These are phyloP conservation scores for Dermochelys coriacea DNA, from an alignment of 2,797 vertebrate species.

Conservation along the genomic window DNA sequence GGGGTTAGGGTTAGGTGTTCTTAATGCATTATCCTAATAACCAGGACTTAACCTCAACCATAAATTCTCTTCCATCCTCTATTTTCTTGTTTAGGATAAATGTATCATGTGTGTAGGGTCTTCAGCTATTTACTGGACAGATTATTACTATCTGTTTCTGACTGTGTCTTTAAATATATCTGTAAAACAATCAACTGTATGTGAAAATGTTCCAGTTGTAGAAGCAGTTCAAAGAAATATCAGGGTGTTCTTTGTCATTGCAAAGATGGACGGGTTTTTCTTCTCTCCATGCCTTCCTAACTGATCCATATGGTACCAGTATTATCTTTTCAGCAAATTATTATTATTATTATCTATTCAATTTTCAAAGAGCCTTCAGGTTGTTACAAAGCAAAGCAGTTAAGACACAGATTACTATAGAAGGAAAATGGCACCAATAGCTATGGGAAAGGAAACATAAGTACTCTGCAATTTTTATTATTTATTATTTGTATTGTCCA, in stretches of 20 bases:
- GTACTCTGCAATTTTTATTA: background rate
- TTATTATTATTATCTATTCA: too few species aligned
- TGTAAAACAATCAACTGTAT: background rate
- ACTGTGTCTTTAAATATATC: accelerated
- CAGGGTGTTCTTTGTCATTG: background rate
- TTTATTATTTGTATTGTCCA: background rate
- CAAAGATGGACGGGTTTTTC: background rate
- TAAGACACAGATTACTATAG: background rate
- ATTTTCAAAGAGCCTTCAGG: conserved; percentile 8
- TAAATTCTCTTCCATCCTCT: background rate
- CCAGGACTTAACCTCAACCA: background rate
- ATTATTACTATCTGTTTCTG: background rate
- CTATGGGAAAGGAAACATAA: background rate
- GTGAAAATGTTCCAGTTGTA: background rate
- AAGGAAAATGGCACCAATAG: background rate
- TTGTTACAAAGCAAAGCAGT: background rate
- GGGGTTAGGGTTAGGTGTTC: background rate
- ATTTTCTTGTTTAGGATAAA: background rate
- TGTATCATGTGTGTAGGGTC: background rate
- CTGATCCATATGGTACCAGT: background rate
- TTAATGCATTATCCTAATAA: background rate
- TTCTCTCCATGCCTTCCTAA: background rate
- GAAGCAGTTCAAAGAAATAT: background rate
- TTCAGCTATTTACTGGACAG: background rate
- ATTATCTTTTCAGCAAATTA: background rate